These are phyloP conservation scores for Chloropsis cyanopogon DNA, from an alignment of 2,113 vertebrate species.

Conservation along the genomic window DNA sequence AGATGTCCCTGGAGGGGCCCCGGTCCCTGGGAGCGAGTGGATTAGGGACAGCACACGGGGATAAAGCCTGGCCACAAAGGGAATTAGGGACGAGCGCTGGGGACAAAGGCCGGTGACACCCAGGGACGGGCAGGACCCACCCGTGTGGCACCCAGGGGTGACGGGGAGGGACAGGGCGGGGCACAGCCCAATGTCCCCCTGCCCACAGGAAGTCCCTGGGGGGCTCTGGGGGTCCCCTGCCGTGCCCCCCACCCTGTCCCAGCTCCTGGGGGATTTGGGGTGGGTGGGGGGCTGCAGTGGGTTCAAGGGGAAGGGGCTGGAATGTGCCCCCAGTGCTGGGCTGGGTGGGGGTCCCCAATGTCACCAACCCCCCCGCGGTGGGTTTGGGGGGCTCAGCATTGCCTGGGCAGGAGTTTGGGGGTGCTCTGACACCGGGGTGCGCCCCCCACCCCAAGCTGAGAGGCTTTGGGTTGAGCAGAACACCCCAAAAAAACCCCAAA, in stretches of 20 bases:
- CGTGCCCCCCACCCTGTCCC: neutral
- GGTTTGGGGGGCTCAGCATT: neutral
- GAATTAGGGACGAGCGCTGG: neutral
- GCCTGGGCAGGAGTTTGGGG: fast-evolving
- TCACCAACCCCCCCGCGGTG: fast-evolving
- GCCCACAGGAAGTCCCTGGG: too few species aligned
- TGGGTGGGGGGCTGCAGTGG: fast-evolving
- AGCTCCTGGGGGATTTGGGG: neutral
- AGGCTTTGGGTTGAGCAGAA: too few species aligned
- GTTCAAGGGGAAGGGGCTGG: neutral
- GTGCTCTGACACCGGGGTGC: fast-evolving
- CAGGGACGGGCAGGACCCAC: neutral
- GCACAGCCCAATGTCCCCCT: fast-evolving
- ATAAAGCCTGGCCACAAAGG: neutral
- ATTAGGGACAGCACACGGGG: neutral
- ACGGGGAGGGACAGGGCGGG: neutral
- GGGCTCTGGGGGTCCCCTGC: neutral
- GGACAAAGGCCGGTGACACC: neutral
- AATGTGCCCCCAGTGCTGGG: neutral
- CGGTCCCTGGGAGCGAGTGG: neutral
- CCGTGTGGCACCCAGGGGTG: neutral
- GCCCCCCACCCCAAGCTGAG: too few species aligned
- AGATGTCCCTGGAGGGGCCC: neutral
- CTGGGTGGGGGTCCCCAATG: neutral
- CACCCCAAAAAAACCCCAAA: too few species aligned